Percentiles rank a stretch among this genome's conserved stretches.
Evolutionary conservation across 1,140 invertebrate species (phyloP).

Genomic region (Penaeus chinensis): DNA sequence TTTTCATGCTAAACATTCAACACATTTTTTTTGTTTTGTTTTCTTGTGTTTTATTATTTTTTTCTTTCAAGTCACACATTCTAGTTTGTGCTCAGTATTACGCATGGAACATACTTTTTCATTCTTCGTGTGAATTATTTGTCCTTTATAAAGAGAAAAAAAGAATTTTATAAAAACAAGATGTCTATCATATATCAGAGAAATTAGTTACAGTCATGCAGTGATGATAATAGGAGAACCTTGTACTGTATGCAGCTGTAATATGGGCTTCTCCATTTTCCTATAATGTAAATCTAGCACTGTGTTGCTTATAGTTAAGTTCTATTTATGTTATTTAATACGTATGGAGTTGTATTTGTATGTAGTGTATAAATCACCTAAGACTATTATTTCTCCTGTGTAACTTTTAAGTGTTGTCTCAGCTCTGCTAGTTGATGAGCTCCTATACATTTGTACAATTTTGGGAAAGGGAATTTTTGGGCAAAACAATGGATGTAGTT

Average conservation of each 20-base stretch:
- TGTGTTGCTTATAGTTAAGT: slow-evolving; percentile 48
- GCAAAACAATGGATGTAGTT: slow-evolving; percentile 44
- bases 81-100: slow-evolving; percentile 61
- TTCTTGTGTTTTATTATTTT: slow-evolving; percentile 18
- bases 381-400: slow-evolving; percentile 30
- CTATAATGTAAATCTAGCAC: slow-evolving; percentile 37
- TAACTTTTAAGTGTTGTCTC: not conserved
- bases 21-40: not conserved
- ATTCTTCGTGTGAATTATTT: slow-evolving; percentile 22
- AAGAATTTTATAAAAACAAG: slow-evolving; percentile 17
- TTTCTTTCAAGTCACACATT: slow-evolving; percentile 57
- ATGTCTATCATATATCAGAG: slow-evolving; percentile 7
- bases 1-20: not conserved
- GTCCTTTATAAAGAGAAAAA: slow-evolving; percentile 37
- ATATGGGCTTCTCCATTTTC: slow-evolving; percentile 28
- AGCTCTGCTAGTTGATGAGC: slow-evolving; percentile 34
- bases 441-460: slow-evolving; percentile 51
- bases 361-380: slow-evolving; percentile 56
- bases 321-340: slow-evolving; percentile 63
- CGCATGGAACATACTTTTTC: slow-evolving; percentile 13
- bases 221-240: slow-evolving; percentile 9
- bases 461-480: slow-evolving; percentile 44
- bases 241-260: slow-evolving; percentile 35
- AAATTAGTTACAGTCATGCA: slow-evolving; percentile 30
- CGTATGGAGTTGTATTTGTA: slow-evolving; percentile 56